Base-by-base conservation (phyloP, 2,888 invertebrate genomes). In the Osedax frankpressi region DNA sequence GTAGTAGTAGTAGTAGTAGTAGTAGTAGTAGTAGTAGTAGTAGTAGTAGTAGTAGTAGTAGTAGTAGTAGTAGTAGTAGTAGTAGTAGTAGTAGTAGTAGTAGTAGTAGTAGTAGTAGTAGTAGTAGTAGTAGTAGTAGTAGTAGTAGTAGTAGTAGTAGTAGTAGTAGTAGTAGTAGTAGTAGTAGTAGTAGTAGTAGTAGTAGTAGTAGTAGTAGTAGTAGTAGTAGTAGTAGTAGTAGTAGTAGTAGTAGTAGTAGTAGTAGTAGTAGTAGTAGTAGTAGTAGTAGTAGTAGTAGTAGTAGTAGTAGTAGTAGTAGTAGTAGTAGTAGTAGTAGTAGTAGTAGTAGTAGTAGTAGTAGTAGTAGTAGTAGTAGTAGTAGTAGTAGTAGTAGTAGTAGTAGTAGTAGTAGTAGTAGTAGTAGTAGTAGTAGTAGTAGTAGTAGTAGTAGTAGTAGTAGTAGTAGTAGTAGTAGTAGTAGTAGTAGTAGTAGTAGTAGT, bases 401-500 rank as follows among this genome's bases (percentile, higher is more conserved):
- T n/a, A n/a, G n/a, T 67, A 67, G 2, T 3, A 67, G 25, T 67
- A 67, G 14, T n/a, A 68, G 14, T 68, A 68, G 14, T 68, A 68
- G 14, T 68, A 1, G 14, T 68, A 68, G 0, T 68, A 68, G 0
- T 68, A 68, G 0, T 72, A 72, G 72, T 72, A 72, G 72, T 72
- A 72, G 72, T 71, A 72, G 72, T 65, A 72, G 72, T 26, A 72
- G 72, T 44, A 1, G 72, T 71, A 1, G 72, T 71, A 1, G 72
- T 71, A 71, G 72, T 72, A 71, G 72, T 26, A 72, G 72, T 65
- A 72, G 72, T 26, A 72, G 70, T 65, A 72, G 70, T 1, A 72
- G 70, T 65, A 67, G 70, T 71, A 72, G 72, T 72, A 72, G 72
- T 71, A 72, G 72, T 72, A 72, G 72, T 26, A 72, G 72, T 65